A percentile compares a stretch with the other conserved stretches of the same genome.
Evolutionary conservation across 2,797 vertebrate genomes (phyloP).

Genomic region (Trachurus trachurus): DNA sequence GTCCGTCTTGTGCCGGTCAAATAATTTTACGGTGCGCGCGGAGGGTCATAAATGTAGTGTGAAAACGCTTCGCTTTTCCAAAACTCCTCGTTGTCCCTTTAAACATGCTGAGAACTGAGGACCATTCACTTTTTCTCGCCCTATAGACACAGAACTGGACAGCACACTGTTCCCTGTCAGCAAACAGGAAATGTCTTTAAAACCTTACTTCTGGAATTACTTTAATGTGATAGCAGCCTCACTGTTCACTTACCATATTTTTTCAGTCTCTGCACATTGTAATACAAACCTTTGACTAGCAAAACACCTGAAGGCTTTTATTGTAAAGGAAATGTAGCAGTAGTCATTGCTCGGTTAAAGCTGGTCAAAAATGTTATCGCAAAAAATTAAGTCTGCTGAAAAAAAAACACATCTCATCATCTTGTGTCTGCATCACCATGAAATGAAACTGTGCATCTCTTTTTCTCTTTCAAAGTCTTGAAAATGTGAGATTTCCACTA

Average conservation of each 20-base stretch:
- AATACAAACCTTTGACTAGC: background rate
- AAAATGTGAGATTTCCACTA: background rate
- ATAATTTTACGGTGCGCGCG: too few species aligned
- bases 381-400: background rate
- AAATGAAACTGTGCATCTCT: background rate
- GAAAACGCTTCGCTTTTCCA: too few species aligned
- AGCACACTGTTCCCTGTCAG: background rate
- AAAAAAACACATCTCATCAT: background rate
- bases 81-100: too few species aligned
- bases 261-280: slow-evolving; percentile 3
- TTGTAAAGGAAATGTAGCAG: background rate
- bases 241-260: background rate
- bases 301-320: slow-evolving; percentile 1
- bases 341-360: background rate
- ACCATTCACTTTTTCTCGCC: background rate
- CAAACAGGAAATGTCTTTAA: background rate
- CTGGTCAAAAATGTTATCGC: background rate
- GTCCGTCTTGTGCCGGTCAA: too few species aligned
- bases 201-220: background rate
- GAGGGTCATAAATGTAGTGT: too few species aligned
- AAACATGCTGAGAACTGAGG: background rate
- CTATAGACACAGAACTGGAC: background rate
- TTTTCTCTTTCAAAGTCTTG: background rate
- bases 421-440: background rate
- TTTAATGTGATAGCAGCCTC: background rate